Percentiles rank a stretch among this genome's conserved stretches.
phyloP scores from a whole-genome alignment of 2,797 vertebrate genomes.

The Menidia menidia region DNA sequence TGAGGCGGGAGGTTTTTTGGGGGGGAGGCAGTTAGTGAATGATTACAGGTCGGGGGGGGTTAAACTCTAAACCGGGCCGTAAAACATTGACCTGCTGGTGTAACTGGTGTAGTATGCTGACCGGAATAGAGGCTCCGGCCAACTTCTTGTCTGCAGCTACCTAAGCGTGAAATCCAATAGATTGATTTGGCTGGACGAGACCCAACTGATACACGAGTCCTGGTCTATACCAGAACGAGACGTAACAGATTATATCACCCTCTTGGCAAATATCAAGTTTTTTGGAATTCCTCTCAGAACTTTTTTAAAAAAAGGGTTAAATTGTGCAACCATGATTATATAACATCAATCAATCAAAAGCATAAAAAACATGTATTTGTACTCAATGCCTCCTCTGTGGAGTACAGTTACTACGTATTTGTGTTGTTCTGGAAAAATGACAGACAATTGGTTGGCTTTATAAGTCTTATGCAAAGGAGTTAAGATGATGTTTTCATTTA shows the following conservation, averaged over 20 bases:
- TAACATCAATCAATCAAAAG: not conserved
- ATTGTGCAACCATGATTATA: not conserved
- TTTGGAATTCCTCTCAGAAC: not conserved
- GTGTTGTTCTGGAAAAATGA: too few species aligned
- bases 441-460: too few species aligned
- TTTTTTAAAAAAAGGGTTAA: not conserved
- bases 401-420: not conserved
- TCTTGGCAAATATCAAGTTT: not conserved
- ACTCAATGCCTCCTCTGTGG: not conserved
- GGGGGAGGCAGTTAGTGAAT: conserved; percentile 51
- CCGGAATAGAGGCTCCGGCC: conserved; percentile 20
- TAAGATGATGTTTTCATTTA: not conserved
- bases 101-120: conserved; percentile 20
- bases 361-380: not conserved
- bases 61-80: conserved; percentile 43
- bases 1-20: conserved; percentile 29
- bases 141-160: conserved; percentile 35
- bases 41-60: conserved; percentile 63
- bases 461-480: not conserved
- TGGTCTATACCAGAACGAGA: not conserved
- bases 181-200: conserved; percentile 7
- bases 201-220: conserved; percentile 2
- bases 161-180: conserved; percentile 11
- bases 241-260: conserved; percentile 14
- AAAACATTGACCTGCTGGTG: conserved; percentile 48